Percentiles rank a stretch among this genome's conserved stretches.
These are phyloP conservation scores for Panzeria rudis DNA, from an alignment of 2,888 invertebrate genomes.

Conservation along the genomic window DNA sequence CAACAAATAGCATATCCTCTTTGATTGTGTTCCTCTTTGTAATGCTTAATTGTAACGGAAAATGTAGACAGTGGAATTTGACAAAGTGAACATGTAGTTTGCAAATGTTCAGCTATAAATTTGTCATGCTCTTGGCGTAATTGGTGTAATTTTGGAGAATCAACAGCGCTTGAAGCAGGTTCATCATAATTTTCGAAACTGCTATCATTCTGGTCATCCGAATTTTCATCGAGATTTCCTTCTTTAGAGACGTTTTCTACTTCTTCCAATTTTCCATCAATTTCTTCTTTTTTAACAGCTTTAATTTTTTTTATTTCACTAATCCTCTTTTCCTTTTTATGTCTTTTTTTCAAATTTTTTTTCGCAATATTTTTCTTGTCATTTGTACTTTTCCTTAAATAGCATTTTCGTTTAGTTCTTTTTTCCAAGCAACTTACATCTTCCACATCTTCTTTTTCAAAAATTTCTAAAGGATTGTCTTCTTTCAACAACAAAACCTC, in stretches of 20 bases:
- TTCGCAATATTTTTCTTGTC: background rate
- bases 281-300: background rate
- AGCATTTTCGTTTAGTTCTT: constrained; percentile 23
- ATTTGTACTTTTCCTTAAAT: background rate
- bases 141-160: constrained; percentile 43
- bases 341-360: background rate
- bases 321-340: constrained; percentile 15
- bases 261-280: background rate
- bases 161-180: background rate
- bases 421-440: background rate
- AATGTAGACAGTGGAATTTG: constrained; percentile 61
- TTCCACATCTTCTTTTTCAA: constrained; percentile 46
- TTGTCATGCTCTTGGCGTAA: constrained; percentile 53
- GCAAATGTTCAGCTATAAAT: constrained; percentile 65
- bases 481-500: constrained; percentile 49
- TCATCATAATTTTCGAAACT: constrained; percentile 44
- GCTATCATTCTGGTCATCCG: background rate
- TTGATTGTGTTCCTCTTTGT: constrained; percentile 72
- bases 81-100: constrained; percentile 67
- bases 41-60: constrained; percentile 62
- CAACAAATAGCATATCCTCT: constrained; percentile 81
- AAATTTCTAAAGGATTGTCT: constrained; percentile 55
- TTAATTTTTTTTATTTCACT: background rate
- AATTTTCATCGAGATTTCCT: background rate
- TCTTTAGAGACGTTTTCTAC: background rate